phyloP scores from a whole-genome alignment of 92 coral and sea anemone species.

The Porites lobata region DNA sequence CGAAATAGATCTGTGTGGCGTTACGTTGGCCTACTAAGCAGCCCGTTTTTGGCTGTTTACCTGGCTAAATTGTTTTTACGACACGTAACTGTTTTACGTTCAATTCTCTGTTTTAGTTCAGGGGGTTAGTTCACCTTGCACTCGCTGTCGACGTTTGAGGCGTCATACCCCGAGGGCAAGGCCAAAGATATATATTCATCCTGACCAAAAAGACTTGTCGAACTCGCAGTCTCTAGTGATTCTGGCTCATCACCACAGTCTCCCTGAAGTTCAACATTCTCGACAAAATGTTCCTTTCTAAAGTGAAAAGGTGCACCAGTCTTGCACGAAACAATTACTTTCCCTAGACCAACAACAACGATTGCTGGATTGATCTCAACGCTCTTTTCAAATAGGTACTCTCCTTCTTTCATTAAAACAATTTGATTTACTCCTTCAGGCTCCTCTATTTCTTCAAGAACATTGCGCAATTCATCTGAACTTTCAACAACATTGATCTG shows the following conservation, averaged over 20 bases:
- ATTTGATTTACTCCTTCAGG: slow-evolving; percentile 3
- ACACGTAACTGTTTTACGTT: too few species aligned
- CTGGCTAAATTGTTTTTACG: too few species aligned
- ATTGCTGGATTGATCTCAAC: not conserved
- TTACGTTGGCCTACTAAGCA: too few species aligned
- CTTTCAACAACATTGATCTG: not conserved
- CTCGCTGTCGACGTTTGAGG: not conserved
- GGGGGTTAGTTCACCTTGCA: not conserved
- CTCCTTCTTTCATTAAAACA: slow-evolving; percentile 14
- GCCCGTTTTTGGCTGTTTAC: too few species aligned
- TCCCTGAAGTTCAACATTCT: not conserved
- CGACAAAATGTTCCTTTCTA: not conserved
- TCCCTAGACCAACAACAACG: slow-evolving; percentile 3
- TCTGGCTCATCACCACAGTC: too few species aligned
- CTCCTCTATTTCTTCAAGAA: not conserved
- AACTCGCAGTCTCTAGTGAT: too few species aligned
- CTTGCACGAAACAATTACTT: slow-evolving; percentile 1
- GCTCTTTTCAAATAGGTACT: not conserved
- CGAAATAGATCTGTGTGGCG: too few species aligned
- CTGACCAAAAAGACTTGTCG: too few species aligned
- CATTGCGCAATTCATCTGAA: not conserved
- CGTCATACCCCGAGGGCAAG: not conserved
- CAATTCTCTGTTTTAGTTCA: too few species aligned
- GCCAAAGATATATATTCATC: too few species aligned
- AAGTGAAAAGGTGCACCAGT: slow-evolving; percentile 1